These are phyloP conservation scores for Oxyura jamaicensis DNA, from an alignment of 2,113 vertebrate genomes.

Conservation along the genomic window DNA sequence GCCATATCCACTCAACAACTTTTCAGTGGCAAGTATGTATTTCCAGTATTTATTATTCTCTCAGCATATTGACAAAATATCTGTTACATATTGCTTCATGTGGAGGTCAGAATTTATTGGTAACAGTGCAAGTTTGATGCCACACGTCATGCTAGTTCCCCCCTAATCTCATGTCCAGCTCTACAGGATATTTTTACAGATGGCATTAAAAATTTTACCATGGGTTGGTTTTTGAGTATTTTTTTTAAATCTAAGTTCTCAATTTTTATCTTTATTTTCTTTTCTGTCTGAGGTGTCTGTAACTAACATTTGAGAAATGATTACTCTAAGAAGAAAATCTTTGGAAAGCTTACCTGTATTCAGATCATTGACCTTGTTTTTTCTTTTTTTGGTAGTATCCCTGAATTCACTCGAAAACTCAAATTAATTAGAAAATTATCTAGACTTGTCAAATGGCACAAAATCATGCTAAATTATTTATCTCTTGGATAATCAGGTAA, in stretches of 20 bases:
- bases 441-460: conserved; percentile 51
- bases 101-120: conserved; percentile 10
- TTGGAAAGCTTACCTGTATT: conserved; percentile 12
- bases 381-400: background rate
- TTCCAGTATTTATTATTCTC: conserved; percentile 47
- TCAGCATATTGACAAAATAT: conserved; percentile 40
- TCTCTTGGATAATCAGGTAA: conserved; percentile 55
- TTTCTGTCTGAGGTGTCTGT: background rate
- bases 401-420: conserved; percentile 48
- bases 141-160: background rate
- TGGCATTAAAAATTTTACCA: background rate
- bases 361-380: background rate
- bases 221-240: background rate
- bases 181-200: background rate
- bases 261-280: background rate
- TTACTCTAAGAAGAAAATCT: conserved; percentile 31
- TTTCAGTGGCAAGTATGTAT: conserved; percentile 96
- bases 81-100: background rate
- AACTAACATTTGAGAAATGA: background rate
- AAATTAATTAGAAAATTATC: conserved; percentile 62
- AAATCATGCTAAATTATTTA: conserved; percentile 55
- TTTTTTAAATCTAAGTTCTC: background rate
- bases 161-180: background rate
- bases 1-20: conserved; percentile 98
- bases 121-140: background rate